Conservation (phyloP, 2,113 vertebrate genomes). For the Corapipo altera region DNA sequence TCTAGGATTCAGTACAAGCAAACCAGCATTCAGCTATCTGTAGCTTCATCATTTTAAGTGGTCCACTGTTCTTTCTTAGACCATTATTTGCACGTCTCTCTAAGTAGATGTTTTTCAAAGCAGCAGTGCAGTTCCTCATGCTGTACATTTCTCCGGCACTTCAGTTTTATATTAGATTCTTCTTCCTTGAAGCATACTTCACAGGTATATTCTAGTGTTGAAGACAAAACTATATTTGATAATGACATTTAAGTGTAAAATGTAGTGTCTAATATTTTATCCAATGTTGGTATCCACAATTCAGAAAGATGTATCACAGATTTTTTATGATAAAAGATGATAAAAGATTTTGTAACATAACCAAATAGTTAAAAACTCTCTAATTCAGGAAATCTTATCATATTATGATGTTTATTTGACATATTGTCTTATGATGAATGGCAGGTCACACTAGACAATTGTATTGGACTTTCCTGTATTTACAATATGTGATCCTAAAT, state of each 20-base stretch:
- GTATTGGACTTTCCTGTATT: background rate
- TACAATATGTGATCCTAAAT: background rate
- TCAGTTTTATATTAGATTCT: background rate
- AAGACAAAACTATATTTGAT: background rate
- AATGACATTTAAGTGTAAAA: background rate
- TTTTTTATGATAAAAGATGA: background rate
- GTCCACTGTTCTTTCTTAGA: background rate
- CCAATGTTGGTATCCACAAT: background rate
- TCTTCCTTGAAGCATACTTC: background rate
- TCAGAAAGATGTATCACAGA: background rate
- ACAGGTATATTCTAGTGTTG: background rate
- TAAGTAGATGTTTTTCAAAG: background rate
- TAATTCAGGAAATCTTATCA: background rate
- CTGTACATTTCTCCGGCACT: background rate
- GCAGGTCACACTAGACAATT: background rate
- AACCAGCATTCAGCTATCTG: background rate
- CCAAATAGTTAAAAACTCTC: background rate
- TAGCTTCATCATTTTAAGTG: background rate
- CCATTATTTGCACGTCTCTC: background rate
- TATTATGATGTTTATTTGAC: background rate
- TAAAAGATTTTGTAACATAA: background rate
- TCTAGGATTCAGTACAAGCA: background rate
- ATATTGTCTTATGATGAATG: background rate
- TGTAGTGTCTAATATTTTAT: background rate
- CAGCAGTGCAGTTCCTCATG: background rate